A percentile compares a stretch with the other conserved stretches of the same genome.
These are phyloP conservation scores for Stenodema calcarata DNA, from an alignment of 2,888 invertebrate genomes.

Conservation along the genomic window DNA sequence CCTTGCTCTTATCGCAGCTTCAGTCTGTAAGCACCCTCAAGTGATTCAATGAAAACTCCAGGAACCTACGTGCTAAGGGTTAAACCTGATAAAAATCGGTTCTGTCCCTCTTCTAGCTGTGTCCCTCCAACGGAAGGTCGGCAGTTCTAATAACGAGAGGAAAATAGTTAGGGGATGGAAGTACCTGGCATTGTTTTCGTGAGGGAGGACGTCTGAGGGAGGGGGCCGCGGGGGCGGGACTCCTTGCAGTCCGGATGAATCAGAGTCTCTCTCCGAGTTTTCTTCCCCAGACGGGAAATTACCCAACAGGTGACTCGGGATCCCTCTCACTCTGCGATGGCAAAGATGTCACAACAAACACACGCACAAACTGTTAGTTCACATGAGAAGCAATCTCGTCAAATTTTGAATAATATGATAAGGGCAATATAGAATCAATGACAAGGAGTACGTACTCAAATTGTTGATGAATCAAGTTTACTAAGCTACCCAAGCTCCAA, in stretches of 20 bases:
- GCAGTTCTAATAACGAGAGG: no score
- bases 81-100: no score
- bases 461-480: no score
- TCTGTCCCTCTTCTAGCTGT: no score
- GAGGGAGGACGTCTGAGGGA: slow-evolving; percentile 55
- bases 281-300: slow-evolving; percentile 57
- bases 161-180: background rate
- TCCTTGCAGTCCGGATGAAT: slow-evolving; percentile 55
- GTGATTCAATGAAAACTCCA: no score
- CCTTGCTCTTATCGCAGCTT: no score
- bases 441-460: background rate
- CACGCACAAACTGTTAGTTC: background rate
- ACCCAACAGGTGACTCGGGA: slow-evolving; percentile 57
- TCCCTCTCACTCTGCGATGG: slow-evolving; percentile 54
- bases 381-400: background rate
- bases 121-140: no score
- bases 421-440: no score
- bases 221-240: slow-evolving; percentile 56
- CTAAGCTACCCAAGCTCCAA: no score
- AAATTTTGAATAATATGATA: background rate
- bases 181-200: slow-evolving; percentile 59
- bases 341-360: background rate
- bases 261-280: slow-evolving; percentile 57
- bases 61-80: no score
- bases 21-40: no score